phyloP scores from a whole-genome alignment of 2,113 vertebrate species.

The Pseudonaja textilis region DNA sequence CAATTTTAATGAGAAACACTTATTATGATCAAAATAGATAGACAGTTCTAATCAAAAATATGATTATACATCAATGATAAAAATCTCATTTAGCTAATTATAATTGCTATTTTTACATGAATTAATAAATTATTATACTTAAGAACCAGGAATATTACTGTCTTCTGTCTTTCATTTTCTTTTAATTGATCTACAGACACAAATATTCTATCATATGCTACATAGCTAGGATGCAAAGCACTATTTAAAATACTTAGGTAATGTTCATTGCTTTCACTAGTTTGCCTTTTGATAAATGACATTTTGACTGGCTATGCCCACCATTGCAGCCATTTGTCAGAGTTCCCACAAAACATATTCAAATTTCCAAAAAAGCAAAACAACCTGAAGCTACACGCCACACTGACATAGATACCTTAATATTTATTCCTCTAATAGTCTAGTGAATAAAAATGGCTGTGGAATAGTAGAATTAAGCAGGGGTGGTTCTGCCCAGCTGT shows the following conservation, averaged over 20 bases:
- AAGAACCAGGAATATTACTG: background rate
- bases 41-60: constrained; percentile 22
- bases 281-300: background rate
- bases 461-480: background rate
- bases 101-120: background rate
- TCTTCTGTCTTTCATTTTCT: background rate
- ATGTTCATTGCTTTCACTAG: background rate
- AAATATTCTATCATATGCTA: background rate
- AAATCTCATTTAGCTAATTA: constrained; percentile 10
- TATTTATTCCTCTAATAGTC: background rate
- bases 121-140: background rate
- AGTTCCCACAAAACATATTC: background rate
- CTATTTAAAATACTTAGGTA: background rate
- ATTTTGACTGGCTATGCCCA: background rate
- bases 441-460: background rate
- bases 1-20: constrained; percentile 15
- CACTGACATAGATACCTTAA: background rate
- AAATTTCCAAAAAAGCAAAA: background rate
- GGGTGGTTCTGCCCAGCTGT: too few relatives aligned
- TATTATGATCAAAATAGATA: constrained; percentile 1
- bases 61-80: constrained; percentile 13
- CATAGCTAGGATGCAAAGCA: background rate
- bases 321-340: background rate
- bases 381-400: background rate
- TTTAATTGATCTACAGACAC: background rate